Evolutionary conservation across 2,113 vertebrate species (phyloP).

Genomic region (Melanerpes aurifrons): DNA sequence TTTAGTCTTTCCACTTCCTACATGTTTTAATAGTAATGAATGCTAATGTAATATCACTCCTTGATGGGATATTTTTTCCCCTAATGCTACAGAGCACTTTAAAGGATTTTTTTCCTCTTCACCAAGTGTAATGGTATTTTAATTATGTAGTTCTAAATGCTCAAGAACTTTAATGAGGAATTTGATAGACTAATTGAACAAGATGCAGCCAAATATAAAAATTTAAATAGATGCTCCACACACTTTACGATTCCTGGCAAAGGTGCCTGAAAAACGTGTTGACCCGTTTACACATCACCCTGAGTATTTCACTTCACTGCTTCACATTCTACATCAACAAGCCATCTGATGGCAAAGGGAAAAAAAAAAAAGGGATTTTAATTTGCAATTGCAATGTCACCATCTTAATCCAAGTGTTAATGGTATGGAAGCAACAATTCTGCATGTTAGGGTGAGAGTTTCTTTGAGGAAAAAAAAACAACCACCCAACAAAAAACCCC

Average conservation of each 20-base stretch:
- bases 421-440: neutral
- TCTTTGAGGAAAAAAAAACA: neutral
- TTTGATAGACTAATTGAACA: slow-evolving; percentile 64
- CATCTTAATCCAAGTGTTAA: neutral
- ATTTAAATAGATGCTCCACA: slow-evolving; percentile 29
- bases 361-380: neutral
- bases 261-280: neutral
- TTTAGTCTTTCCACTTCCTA: slow-evolving; percentile 24
- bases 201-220: slow-evolving; percentile 51
- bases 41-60: slow-evolving; percentile 22
- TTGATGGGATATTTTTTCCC: neutral
- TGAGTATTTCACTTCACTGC: neutral
- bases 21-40: slow-evolving; percentile 46
- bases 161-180: slow-evolving; percentile 65
- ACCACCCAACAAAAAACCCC: too few species aligned
- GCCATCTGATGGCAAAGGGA: neutral
- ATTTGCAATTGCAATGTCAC: neutral
- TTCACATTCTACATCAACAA: neutral
- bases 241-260: slow-evolving; percentile 2
- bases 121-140: slow-evolving; percentile 62
- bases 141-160: slow-evolving; percentile 61
- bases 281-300: neutral
- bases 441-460: neutral
- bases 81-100: slow-evolving; percentile 4
- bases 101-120: neutral